phyloP scores from a whole-genome alignment of 2,113 vertebrate genomes.

The Channa maculata region DNA sequence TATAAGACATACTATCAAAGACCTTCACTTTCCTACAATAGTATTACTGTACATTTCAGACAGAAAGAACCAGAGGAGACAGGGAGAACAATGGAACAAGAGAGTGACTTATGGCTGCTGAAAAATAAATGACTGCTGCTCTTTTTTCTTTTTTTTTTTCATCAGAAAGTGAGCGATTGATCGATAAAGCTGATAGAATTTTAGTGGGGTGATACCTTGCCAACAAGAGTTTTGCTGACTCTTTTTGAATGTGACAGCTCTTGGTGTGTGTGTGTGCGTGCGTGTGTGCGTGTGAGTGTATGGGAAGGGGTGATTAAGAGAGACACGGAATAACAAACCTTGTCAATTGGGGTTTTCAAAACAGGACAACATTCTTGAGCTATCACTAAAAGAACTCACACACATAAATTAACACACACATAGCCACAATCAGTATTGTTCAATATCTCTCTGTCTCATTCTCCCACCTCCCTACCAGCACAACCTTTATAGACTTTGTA shows the following conservation, averaged over 20 bases:
- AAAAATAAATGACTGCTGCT: constrained; percentile 36
- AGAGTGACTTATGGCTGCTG: constrained; percentile 38
- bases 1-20: constrained; percentile 53
- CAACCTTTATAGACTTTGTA: constrained; percentile 33
- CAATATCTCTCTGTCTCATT: constrained; percentile 1
- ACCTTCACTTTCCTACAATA: constrained; percentile 45
- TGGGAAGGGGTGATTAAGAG: not conserved
- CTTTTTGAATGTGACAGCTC: constrained; percentile 57
- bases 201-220: constrained; percentile 63
- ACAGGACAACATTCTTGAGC: not conserved
- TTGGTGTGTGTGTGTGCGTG: not conserved
- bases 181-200: constrained; percentile 62
- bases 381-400: not conserved
- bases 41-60: constrained; percentile 48
- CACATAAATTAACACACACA: not conserved
- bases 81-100: not conserved
- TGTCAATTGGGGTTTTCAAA: constrained; percentile 16
- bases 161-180: constrained; percentile 65
- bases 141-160: constrained; percentile 41
- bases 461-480: not conserved
- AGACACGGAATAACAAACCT: constrained; percentile 2
- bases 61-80: constrained; percentile 7
- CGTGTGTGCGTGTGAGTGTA: not conserved
- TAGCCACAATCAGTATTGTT: not conserved
- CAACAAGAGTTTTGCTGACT: constrained; percentile 56